Base-by-base conservation (phyloP, 2,888 invertebrate species). In the Calameuta pallipes region DNA sequence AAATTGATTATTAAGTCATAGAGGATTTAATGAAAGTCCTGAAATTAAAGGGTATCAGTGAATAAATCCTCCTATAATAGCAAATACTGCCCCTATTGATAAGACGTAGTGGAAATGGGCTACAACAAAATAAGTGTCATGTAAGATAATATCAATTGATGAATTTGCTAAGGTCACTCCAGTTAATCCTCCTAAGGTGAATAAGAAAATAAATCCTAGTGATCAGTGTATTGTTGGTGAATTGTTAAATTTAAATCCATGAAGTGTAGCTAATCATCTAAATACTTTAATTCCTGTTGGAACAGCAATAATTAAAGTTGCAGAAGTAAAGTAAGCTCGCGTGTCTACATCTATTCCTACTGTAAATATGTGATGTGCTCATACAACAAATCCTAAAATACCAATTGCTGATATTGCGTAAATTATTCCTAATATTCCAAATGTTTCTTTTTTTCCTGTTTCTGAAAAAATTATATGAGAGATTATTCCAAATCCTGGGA, bases 101-200 rank as follows among this genome's bases (percentile, higher is more conserved):
- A 96, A 85, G 1, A 96, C 96, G 93, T 96, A 96, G 89, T 96
- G 96, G 87, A 96, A 97, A 91, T 96, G 96, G 4, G 95, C 96
- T 56, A 96, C 96, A 75, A 96, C 96, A 93, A 96, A 97, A 90
- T 96, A 96, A n/a, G 96, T 96, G 89, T 96, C 96, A 92, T 96
- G 96, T 15, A 96, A 82, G 80, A 95, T 93, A 92, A 96, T 94
- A 93, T 96, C 96, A 92, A 96, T 93, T 23, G 95, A 95, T 56
- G 96, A 95, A 89, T 96, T 96, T 80, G 96, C 94, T 92, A 95
- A 91, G 84, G 96, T 91, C 83, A 95, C 93, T 84, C 94, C 94
- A 23, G 95, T 95, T 92, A 95, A 90, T 81, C 96, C 96, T 23
- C 96, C 96, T 33, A 96, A 92, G 12, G 96, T 96, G 92, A 96